A percentile compares a stretch with the other conserved stretches of the same genome.
Conservation (phyloP, 37 sponge, comb jelly and placozoan species). For the Ephydatia muelleri region DNA sequence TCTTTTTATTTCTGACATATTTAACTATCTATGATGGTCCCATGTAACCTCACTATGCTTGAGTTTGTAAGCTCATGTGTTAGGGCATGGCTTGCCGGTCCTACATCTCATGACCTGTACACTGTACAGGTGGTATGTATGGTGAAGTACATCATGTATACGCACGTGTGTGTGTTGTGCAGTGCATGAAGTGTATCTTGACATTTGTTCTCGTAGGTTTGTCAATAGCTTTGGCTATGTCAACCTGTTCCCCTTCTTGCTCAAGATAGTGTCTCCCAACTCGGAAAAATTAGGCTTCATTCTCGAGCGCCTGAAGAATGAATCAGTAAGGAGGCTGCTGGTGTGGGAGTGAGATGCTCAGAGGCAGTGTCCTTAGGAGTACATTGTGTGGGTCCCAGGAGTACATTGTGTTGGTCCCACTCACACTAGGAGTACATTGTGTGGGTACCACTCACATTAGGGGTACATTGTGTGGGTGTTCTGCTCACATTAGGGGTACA, state of each 20-base stretch:
- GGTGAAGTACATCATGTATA: not conserved
- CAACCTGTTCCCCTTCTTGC: conserved; percentile 91
- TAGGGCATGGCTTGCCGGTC: too few species aligned
- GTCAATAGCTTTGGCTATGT: conserved; percentile 93
- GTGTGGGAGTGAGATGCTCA: too few species aligned
- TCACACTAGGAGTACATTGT: not conserved
- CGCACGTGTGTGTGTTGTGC: not conserved
- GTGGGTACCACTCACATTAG: not conserved
- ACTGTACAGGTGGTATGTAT: not conserved
- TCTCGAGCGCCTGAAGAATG: conserved; percentile 36
- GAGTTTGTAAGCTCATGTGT: too few species aligned
- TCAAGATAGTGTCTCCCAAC: conserved; percentile 73
- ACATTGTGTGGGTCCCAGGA: not conserved
- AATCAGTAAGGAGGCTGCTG: conserved; percentile 21
- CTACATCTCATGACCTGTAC: not conserved
- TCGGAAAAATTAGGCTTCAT: conserved; percentile 79
- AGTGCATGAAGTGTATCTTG: not conserved
- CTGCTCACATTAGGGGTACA: too few species aligned
- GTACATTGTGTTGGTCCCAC: not conserved
- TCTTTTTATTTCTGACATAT: too few species aligned
- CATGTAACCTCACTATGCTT: too few species aligned
- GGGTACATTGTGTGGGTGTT: too few species aligned
- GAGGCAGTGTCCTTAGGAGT: too few species aligned
- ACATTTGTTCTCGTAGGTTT: conserved; percentile 46
- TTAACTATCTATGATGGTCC: too few species aligned